phyloP scores from a whole-genome alignment of 1,140 invertebrate species.

The Chironomus tepperi region DNA sequence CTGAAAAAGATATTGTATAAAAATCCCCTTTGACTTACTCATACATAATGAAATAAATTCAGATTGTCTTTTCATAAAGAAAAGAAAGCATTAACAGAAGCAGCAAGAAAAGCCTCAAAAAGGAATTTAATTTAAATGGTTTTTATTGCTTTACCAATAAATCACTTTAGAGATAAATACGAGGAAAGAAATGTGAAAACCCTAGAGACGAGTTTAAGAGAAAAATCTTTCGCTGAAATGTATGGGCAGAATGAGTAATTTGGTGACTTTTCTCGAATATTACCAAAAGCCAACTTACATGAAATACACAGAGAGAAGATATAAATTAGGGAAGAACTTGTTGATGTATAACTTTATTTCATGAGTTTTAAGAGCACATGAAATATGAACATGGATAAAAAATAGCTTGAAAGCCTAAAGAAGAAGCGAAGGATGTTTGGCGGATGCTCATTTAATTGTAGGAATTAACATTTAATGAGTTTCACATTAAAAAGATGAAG shows the following conservation, averaged over 20 bases:
- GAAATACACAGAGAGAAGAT: no score
- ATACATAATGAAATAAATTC: no score
- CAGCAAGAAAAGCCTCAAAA: not conserved
- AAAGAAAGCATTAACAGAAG: no score
- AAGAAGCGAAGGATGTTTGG: not conserved
- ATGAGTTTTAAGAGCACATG: not conserved
- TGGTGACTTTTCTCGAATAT: not conserved
- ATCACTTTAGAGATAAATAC: not conserved
- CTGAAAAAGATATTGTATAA: no score
- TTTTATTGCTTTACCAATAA: slow-evolving; percentile 9
- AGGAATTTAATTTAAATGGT: slow-evolving; percentile 1
- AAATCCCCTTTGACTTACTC: no score
- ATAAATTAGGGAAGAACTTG: not conserved
- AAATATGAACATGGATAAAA: not conserved
- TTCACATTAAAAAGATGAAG: not conserved
- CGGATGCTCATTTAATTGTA: not conserved
- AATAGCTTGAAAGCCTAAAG: not conserved
- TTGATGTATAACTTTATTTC: not conserved
- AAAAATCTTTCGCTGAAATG: slow-evolving; percentile 1
- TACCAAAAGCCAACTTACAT: no score
- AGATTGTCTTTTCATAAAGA: no score
- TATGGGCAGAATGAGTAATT: slow-evolving; percentile 7
- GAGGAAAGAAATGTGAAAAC: not conserved
- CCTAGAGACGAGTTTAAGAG: not conserved
- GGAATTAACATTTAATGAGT: slow-evolving; percentile 9